Evolutionary conservation across 2,797 vertebrate species (phyloP).

Genomic region (Staurois parvus): DNA sequence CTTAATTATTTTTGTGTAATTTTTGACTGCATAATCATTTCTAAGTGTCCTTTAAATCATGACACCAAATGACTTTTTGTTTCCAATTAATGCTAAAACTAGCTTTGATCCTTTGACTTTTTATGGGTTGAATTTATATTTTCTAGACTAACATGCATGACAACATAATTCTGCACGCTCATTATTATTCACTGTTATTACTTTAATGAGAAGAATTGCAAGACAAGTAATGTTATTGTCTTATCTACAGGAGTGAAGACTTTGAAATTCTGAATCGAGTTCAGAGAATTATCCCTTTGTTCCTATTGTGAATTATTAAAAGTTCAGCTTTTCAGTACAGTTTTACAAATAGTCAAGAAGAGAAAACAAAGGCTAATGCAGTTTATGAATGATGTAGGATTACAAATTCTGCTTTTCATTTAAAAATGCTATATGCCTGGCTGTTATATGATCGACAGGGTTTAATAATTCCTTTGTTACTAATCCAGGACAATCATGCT

Average conservation of each 20-base stretch:
- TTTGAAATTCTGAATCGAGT: constrained; percentile 59
- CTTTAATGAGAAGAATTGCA: constrained; percentile 72
- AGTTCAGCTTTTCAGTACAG: constrained; percentile 18
- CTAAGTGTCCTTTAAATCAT: constrained; percentile 76
- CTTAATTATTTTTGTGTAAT: constrained; percentile 68
- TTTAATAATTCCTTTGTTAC: no score
- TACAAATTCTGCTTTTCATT: no score
- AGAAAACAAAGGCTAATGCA: constrained; percentile 6
- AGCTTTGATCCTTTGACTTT: constrained; percentile 76
- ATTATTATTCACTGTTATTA: constrained; percentile 75
- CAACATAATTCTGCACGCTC: constrained; percentile 75
- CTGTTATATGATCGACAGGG: no score
- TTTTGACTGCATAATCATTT: constrained; percentile 68
- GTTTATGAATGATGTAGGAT: no score
- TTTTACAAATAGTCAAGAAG: constrained; percentile 1
- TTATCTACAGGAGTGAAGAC: constrained; percentile 71
- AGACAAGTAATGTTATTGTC: constrained; percentile 74
- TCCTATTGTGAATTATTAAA: constrained; percentile 27
- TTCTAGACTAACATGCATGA: constrained; percentile 76
- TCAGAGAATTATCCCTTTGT: constrained; percentile 48
- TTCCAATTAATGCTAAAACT: constrained; percentile 77
- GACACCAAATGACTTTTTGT: constrained; percentile 73
- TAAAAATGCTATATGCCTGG: no score
- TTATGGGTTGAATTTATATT: constrained; percentile 78
- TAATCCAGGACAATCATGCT: no score